These are phyloP conservation scores for Cyprinus carpio DNA, from an alignment of 2,113 vertebrate species.

Conservation along the genomic window DNA sequence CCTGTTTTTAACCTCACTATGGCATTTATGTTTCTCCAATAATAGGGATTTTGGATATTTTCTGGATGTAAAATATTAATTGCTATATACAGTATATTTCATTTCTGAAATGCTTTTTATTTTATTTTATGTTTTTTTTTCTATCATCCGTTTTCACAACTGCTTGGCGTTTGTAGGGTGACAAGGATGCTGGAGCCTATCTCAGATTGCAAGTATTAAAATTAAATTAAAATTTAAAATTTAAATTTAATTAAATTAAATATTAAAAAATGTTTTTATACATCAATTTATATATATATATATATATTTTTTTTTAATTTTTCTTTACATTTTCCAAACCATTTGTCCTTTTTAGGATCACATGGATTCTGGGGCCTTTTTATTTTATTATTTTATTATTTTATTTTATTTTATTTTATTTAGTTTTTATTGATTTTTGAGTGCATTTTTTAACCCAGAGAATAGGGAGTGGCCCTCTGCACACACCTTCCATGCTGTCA, in stretches of 20 bases:
- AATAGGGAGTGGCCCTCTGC: slow-evolving; percentile 48
- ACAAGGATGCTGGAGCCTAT: background rate
- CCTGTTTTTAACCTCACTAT: background rate
- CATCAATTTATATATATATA: no score
- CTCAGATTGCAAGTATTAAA: background rate
- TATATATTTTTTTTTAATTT: no score
- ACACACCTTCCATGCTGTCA: background rate
- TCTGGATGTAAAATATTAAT: background rate
- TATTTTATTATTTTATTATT: background rate
- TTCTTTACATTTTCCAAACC: no score
- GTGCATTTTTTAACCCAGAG: background rate
- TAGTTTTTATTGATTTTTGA: background rate
- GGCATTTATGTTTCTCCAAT: background rate
- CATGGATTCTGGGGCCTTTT: background rate
- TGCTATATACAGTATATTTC: background rate
- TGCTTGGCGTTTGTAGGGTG: background rate
- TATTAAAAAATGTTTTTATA: no score
- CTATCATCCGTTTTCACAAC: no score
- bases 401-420: background rate
- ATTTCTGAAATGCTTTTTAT: background rate
- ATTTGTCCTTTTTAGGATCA: no score
- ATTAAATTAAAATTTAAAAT: no score
- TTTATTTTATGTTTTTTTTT: background rate
- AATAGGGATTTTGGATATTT: background rate
- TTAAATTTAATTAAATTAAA: no score